phyloP scores from a whole-genome alignment of 2,888 invertebrate species.

The Mamestra brassicae region DNA sequence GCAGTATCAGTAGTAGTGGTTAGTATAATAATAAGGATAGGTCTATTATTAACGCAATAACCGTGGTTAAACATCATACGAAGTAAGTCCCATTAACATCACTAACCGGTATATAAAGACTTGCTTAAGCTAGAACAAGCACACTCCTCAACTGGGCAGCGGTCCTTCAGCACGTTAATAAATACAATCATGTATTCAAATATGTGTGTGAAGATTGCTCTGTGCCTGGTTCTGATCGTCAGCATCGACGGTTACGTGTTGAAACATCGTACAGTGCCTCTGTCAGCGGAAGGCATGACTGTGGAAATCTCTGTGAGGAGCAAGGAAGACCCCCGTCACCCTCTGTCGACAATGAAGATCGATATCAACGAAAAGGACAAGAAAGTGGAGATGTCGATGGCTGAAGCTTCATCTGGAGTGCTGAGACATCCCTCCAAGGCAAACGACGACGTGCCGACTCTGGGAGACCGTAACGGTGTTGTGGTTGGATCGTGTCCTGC shows the following conservation, averaged over 20 bases:
- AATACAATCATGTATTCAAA: slow-evolving; percentile 50
- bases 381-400: slow-evolving; percentile 35
- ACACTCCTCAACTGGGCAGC: slow-evolving; percentile 31
- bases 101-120: slow-evolving; percentile 34
- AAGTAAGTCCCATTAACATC: slow-evolving; percentile 15
- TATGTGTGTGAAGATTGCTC: slow-evolving; percentile 54
- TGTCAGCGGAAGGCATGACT: slow-evolving; percentile 63
- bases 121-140: neutral
- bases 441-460: neutral
- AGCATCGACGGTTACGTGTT: slow-evolving; percentile 61
- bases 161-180: slow-evolving; percentile 16
- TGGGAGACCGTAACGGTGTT: slow-evolving; percentile 57
- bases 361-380: slow-evolving; percentile 47
- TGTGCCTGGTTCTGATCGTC: slow-evolving; percentile 59
- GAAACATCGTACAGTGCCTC: slow-evolving; percentile 42
- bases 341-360: slow-evolving; percentile 57
- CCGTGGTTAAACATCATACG: no score
- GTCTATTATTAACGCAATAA: no score
- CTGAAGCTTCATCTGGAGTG: slow-evolving; percentile 32
- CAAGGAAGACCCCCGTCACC: slow-evolving; percentile 37
- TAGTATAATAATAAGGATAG: no score
- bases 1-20: no score
- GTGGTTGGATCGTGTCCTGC: slow-evolving; percentile 40
- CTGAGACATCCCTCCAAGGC: slow-evolving; percentile 5
- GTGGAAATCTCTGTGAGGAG: slow-evolving; percentile 62